phyloP scores from a whole-genome alignment of 2,888 invertebrate genomes.

The Megamerina dolium region DNA sequence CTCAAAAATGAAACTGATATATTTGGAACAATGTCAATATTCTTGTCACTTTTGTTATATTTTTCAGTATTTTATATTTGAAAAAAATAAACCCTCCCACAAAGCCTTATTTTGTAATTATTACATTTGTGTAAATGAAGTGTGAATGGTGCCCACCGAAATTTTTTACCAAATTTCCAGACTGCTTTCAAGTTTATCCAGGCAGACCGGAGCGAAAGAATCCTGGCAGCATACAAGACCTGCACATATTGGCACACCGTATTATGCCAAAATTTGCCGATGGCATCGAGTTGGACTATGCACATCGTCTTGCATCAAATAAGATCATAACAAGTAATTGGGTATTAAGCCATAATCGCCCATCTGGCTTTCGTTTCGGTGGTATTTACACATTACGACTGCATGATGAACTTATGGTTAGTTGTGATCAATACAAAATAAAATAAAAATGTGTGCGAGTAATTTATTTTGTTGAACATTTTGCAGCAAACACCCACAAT shows the following conservation, averaged over 20 bases:
- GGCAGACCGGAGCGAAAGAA: conserved; percentile 35
- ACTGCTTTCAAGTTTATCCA: conserved; percentile 32
- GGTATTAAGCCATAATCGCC: conserved; percentile 41
- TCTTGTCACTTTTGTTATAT: too few species aligned
- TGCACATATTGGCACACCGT: conserved; percentile 42
- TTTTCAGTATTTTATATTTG: too few species aligned
- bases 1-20: too few species aligned
- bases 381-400: conserved; percentile 39
- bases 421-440: conserved; percentile 2
- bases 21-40: too few species aligned
- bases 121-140: too few species aligned
- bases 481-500: conserved; percentile 43
- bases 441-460: too few species aligned
- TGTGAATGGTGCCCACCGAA: conserved; percentile 27
- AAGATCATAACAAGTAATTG: conserved; percentile 38
- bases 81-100: too few species aligned
- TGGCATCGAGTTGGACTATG: conserved; percentile 40
- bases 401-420: conserved; percentile 38
- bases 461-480: not conserved
- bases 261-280: conserved; percentile 46
- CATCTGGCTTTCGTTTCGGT: conserved; percentile 46
- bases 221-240: conserved; percentile 44
- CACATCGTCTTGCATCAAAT: conserved; percentile 38
- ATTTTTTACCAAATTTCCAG: conserved; percentile 33
- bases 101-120: too few species aligned